phyloP scores from a whole-genome alignment of 2,888 invertebrate genomes.

The Lithophane ornitopus region DNA sequence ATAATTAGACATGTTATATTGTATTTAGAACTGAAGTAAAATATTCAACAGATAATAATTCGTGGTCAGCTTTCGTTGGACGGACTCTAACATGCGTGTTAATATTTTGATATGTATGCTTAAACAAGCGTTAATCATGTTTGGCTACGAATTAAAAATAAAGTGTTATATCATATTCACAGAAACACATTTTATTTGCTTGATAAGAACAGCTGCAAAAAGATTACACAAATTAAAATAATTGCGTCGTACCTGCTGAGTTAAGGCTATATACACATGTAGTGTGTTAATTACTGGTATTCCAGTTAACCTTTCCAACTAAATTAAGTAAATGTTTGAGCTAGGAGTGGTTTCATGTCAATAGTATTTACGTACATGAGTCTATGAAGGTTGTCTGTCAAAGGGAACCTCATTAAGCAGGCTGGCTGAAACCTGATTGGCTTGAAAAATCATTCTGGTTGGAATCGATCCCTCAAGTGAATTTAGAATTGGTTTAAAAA shows the following conservation, averaged over 20 bases:
- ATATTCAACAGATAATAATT: no score
- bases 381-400: no score
- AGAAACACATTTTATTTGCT: slow-evolving; percentile 3
- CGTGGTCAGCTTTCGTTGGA: no score
- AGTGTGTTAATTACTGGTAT: background rate
- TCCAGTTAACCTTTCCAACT: slow-evolving; percentile 3
- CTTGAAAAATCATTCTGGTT: no score
- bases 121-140: background rate
- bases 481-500: no score
- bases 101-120: background rate
- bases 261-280: background rate
- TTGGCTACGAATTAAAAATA: background rate
- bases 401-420: no score
- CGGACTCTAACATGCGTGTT: background rate
- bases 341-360: background rate
- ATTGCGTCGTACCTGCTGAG: slow-evolving; percentile 1
- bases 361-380: no score
- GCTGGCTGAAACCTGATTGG: no score
- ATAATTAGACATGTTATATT: no score
- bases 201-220: slow-evolving; percentile 5
- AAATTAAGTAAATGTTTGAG: background rate
- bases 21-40: no score
- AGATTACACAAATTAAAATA: slow-evolving; percentile 12
- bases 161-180: background rate
- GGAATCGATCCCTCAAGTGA: no score